Base-by-base conservation (phyloP, 2,888 invertebrate species). In the Gibbula magus region DNA sequence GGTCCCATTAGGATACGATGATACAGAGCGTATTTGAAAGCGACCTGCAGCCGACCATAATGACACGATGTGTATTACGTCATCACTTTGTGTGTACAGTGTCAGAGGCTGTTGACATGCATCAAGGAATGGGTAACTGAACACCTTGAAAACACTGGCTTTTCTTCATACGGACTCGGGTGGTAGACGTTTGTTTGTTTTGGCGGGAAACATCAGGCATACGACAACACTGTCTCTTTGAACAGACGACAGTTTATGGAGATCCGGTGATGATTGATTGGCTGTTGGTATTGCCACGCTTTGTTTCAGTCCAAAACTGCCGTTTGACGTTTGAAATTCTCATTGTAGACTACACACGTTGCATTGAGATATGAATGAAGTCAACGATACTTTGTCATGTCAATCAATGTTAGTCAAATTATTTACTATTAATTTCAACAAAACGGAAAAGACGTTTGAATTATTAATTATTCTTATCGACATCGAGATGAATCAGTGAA, bases 61-160 rank as follows among this genome's bases (percentile, higher is more conserved):
- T 70, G 70, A 70, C 70, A 35, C 35, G 10, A 10, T 70, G 70
- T 39, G 39, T 70, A 35, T 70, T 70, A 70, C 70, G 70, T 70
- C 70, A 70, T 70, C 70, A 70, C 20, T 70, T 39, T 70, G 70
- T 70, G 70, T 70, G 70, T 70, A 70, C 70, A 70, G 70, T 70
- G 70, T 70, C 70, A 70, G 70, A 32, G 70, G 35, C 20, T 70
- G 70, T 70, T 70, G 70, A 70, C 70, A 39, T 35, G 70, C 70
- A 35, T 35, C 70, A 18, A 18, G 70, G 29, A n/a, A 20, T 20
- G 35, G 70, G 70, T 70, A 70, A 70, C 70, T 20, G 18, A 20
- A 70, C 70, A 70, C 70, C 70, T 70, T 70, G 70, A 70, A 70
- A 70, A 70, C 70, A 70, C 70, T 20, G 70, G 18, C 70, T 39